phyloP scores from a whole-genome alignment of 92 coral and sea anemone species.

The Epizoanthus scotinus region DNA sequence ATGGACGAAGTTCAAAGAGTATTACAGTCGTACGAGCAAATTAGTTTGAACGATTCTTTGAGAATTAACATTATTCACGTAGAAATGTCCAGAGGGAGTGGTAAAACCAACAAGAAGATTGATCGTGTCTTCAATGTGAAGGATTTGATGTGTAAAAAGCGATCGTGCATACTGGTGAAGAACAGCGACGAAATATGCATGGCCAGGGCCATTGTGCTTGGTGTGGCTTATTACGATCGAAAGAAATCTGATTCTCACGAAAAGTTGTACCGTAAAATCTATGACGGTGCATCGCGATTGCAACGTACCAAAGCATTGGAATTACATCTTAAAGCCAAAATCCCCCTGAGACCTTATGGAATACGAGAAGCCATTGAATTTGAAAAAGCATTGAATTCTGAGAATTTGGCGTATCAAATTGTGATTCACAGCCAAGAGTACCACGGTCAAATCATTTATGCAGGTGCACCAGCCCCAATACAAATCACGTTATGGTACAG shows the following conservation, averaged over 20 bases:
- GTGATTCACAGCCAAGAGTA: too few species aligned
- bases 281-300: not conserved
- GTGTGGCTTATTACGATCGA: not conserved
- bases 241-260: not conserved
- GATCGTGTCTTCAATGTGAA: not conserved
- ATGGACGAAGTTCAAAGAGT: not conserved
- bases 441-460: too few species aligned
- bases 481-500: too few species aligned
- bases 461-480: too few species aligned
- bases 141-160: not conserved
- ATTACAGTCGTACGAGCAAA: not conserved
- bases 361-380: not conserved
- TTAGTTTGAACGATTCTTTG: slow-evolving; percentile 4
- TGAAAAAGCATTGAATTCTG: not conserved
- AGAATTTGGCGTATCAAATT: not conserved
- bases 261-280: not conserved
- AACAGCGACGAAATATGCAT: not conserved
- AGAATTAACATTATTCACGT: not conserved
- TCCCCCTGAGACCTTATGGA: not conserved
- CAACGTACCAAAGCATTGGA: slow-evolving; percentile 18
- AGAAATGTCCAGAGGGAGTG: not conserved
- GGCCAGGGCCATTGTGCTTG: slow-evolving; percentile 8
- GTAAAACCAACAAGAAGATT: not conserved
- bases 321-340: not conserved
- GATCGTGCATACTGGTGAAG: not conserved